These are phyloP conservation scores for Branchellion lobata DNA, from an alignment of 2,888 invertebrate species.

Conservation along the genomic window DNA sequence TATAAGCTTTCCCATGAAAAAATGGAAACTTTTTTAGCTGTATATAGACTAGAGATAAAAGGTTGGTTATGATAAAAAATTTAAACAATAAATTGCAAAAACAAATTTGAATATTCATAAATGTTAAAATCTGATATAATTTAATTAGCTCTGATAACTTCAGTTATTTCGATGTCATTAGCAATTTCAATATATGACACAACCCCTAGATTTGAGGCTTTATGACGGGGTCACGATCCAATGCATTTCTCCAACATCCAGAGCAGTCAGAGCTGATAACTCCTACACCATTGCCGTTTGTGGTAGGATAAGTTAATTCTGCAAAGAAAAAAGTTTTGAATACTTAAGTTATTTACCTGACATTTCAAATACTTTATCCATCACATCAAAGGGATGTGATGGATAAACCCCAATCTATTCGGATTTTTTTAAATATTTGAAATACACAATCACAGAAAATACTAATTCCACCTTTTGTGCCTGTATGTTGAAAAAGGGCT, in stretches of 20 bases:
- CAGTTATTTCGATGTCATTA: no score
- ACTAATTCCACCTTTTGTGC: neutral
- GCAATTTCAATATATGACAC: no score
- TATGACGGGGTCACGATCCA: constrained; percentile 33
- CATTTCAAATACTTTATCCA: no score
- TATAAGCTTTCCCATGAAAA: neutral
- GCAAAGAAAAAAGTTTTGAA: no score
- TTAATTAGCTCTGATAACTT: no score
- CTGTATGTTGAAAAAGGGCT: constrained; percentile 25
- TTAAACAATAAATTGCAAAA: neutral
- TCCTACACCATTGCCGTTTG: constrained; percentile 4
- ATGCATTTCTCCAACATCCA: constrained; percentile 17
- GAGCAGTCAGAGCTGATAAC: neutral
- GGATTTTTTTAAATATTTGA: no score
- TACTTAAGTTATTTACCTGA: no score
- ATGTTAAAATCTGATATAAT: no score
- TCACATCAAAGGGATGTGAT: no score
- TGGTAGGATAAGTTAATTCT: neutral
- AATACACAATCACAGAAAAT: no score
- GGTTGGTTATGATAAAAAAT: neutral
- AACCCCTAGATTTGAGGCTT: constrained; percentile 27
- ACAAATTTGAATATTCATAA: no score
- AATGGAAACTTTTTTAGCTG: neutral
- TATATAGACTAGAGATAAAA: neutral
- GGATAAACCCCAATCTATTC: no score